phyloP scores from a whole-genome alignment of 2,888 invertebrate genomes.

The Microdon myrmicae region DNA sequence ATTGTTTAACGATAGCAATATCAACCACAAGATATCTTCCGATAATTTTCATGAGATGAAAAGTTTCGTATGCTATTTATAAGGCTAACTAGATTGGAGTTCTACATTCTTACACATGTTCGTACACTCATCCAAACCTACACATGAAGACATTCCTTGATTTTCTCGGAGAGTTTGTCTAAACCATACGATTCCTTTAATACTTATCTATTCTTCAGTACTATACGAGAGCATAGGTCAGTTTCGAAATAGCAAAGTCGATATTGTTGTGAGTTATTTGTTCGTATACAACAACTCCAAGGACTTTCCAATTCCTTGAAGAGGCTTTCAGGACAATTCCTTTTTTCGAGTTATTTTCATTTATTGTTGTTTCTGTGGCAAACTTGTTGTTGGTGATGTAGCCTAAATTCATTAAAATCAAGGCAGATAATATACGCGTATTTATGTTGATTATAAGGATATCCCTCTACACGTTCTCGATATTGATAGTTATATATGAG shows the following conservation, averaged over 20 bases:
- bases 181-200: too few relatives aligned
- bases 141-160: constrained; percentile 36
- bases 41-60: constrained; percentile 33
- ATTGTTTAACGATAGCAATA: constrained; percentile 5
- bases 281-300: constrained; percentile 78
- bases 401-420: constrained; percentile 69
- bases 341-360: constrained; percentile 52
- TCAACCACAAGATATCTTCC: constrained; percentile 9
- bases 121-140: background rate
- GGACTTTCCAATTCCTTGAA: constrained; percentile 70
- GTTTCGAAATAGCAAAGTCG: constrained; percentile 76
- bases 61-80: constrained; percentile 44
- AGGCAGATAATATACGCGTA: constrained; percentile 69
- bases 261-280: constrained; percentile 77
- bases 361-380: constrained; percentile 68
- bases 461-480: constrained; percentile 76
- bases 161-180: constrained; percentile 24
- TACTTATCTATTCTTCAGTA: too few relatives aligned
- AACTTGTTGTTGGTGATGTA: constrained; percentile 67
- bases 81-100: constrained; percentile 21
- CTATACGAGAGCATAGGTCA: constrained; percentile 75
- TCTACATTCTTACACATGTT: too few relatives aligned
- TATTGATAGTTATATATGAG: constrained; percentile 73
- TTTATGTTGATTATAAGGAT: constrained; percentile 77
- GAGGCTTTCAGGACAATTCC: constrained; percentile 72